These are phyloP conservation scores for Coleophora deauratella DNA, from an alignment of 2,888 invertebrate genomes.

Conservation along the genomic window DNA sequence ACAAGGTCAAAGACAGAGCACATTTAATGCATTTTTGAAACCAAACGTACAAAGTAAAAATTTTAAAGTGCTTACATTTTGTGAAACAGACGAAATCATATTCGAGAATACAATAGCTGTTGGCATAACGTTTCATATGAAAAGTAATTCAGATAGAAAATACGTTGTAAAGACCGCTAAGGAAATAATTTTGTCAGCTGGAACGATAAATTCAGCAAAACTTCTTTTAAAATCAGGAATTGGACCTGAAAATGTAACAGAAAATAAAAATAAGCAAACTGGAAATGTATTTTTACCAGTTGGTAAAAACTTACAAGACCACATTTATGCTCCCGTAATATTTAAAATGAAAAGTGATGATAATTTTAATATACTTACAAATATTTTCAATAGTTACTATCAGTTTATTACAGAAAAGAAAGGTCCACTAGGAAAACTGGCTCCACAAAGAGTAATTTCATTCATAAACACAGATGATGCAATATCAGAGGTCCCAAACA, in stretches of 20 bases:
- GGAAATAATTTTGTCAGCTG: slow-evolving; percentile 67
- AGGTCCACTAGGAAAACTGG: slow-evolving; percentile 6
- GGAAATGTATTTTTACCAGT: slow-evolving; percentile 50
- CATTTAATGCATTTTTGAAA: slow-evolving; percentile 36
- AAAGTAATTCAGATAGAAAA: slow-evolving; percentile 18
- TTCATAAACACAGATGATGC: slow-evolving; percentile 10
- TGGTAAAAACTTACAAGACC: slow-evolving; percentile 69
- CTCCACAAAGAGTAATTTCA: slow-evolving; percentile 9
- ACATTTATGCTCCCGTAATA: slow-evolving; percentile 40
- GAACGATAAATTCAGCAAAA: slow-evolving; percentile 62
- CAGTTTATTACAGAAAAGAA: slow-evolving; percentile 4
- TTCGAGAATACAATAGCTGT: slow-evolving; percentile 22
- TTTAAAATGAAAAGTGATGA: slow-evolving; percentile 5
- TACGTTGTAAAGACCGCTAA: slow-evolving; percentile 35
- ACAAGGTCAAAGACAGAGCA: slow-evolving; percentile 19
- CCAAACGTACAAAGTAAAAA: slow-evolving; percentile 27
- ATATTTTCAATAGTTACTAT: background rate
- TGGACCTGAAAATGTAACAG: slow-evolving; percentile 51
- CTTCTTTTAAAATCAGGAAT: slow-evolving; percentile 69
- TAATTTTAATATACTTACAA: background rate
- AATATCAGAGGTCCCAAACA: slow-evolving; percentile 5
- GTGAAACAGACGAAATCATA: slow-evolving; percentile 26
- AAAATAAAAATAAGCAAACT: slow-evolving; percentile 36
- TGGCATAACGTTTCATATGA: slow-evolving; percentile 31
- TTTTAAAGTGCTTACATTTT: slow-evolving; percentile 25